Conservation (phyloP, 2,113 vertebrate genomes). For the Egretta garzetta region DNA sequence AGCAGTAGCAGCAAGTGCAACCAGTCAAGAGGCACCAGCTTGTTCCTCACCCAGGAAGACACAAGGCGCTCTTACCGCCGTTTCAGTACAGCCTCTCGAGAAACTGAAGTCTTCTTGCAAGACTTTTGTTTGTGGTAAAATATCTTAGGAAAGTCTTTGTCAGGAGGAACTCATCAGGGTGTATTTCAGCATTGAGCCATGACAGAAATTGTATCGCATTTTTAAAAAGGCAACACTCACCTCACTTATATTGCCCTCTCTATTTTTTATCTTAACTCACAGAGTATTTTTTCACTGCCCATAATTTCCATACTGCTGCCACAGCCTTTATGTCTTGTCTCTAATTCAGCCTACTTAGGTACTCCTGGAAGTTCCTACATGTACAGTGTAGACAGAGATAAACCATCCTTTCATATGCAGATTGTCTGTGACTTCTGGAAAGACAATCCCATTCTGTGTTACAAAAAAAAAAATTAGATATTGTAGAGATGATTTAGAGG, state of each 20-base stretch:
- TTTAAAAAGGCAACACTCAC: background rate
- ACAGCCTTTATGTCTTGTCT: background rate
- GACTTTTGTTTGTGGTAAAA: background rate
- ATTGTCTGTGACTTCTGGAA: background rate
- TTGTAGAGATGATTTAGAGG: constrained; percentile 1
- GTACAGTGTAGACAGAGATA: background rate
- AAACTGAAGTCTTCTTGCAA: background rate
- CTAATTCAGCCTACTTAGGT: background rate
- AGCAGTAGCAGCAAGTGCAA: background rate
- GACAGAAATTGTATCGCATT: background rate
- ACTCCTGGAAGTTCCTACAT: background rate
- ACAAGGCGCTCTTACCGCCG: background rate
- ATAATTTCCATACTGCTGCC: background rate
- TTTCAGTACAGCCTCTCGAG: background rate
- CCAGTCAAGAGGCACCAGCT: background rate
- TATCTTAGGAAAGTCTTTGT: background rate
- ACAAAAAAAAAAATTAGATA: background rate
- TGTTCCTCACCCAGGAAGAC: background rate
- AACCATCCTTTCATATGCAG: background rate
- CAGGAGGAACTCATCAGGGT: background rate
- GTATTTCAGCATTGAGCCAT: background rate
- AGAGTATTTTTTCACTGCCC: background rate
- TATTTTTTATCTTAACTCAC: background rate
- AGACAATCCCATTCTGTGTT: background rate
- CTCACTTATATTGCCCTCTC: background rate